Conservation (phyloP, 1,140 invertebrate species). For the Drosophila novamexicana region DNA sequence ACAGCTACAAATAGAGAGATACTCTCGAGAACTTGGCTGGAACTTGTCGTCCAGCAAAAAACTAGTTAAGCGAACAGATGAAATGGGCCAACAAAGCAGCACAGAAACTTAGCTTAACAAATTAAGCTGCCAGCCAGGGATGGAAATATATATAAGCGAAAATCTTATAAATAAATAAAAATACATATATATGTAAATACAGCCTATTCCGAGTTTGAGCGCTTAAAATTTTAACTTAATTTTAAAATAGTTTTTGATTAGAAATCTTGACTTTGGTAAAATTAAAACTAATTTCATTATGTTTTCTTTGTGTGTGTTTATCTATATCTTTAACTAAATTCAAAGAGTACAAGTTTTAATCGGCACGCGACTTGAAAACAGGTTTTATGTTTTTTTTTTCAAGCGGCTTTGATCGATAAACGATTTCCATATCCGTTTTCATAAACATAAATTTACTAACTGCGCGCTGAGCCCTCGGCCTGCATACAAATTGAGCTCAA, state of each 20-base stretch:
- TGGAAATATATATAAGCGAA: not conserved
- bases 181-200: constrained; percentile 3
- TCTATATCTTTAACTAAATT: not conserved
- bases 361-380: constrained; percentile 41
- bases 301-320: not conserved
- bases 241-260: not conserved
- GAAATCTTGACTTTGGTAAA: too few relatives aligned
- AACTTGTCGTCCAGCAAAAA: constrained; percentile 29
- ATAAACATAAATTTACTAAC: constrained; percentile 55
- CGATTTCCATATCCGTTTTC: constrained; percentile 71
- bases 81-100: constrained; percentile 65
- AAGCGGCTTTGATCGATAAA: constrained; percentile 49
- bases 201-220: not conserved
- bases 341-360: constrained; percentile 2
- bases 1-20: constrained; percentile 2
- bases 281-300: not conserved
- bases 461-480: constrained; percentile 35
- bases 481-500: constrained; percentile 68
- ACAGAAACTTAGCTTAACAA: constrained; percentile 20
- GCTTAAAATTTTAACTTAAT: not conserved
- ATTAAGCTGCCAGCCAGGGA: constrained; percentile 46
- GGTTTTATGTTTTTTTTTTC: constrained; percentile 32
- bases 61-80: constrained; percentile 63
- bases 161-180: constrained; percentile 21
- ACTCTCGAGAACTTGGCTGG: constrained; percentile 26